phyloP scores from a whole-genome alignment of 64 coral and sea anemone genomes.

The Montipora sp. region DNA sequence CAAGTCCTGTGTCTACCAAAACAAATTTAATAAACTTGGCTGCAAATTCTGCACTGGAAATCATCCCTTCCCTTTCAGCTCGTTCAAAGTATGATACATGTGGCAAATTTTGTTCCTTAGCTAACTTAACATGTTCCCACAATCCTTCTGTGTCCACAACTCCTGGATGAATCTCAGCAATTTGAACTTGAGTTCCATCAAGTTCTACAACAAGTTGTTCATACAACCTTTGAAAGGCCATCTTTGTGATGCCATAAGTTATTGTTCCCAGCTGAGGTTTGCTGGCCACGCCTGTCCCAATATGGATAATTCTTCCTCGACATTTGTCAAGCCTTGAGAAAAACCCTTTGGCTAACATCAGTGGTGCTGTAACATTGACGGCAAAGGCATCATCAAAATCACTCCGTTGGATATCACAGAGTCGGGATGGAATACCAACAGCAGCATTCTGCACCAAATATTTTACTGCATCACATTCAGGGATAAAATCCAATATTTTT shows the following conservation, averaged over 20 bases:
- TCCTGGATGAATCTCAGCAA: slow-evolving; percentile 62
- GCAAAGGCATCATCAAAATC: slow-evolving; percentile 76
- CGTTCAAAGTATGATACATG: slow-evolving; percentile 74
- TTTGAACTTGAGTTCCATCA: slow-evolving; percentile 42
- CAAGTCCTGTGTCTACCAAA: slow-evolving; percentile 38
- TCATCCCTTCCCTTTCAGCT: slow-evolving; percentile 65
- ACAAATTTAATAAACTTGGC: slow-evolving; percentile 81
- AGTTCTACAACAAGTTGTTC: slow-evolving; percentile 71
- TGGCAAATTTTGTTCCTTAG: slow-evolving; percentile 63
- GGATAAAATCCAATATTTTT: slow-evolving; percentile 67
- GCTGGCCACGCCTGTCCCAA: slow-evolving; percentile 59
- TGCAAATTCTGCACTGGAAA: slow-evolving; percentile 50
- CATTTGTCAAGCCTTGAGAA: slow-evolving; percentile 42
- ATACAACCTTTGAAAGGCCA: slow-evolving; percentile 79
- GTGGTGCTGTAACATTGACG: slow-evolving; percentile 78
- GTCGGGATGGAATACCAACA: slow-evolving; percentile 59
- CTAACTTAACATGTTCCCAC: slow-evolving; percentile 76
- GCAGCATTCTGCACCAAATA: slow-evolving; percentile 80
- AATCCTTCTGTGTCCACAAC: slow-evolving; percentile 79
- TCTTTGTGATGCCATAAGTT: slow-evolving; percentile 72
- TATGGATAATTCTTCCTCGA: slow-evolving; percentile 59
- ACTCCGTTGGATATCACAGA: slow-evolving; percentile 48
- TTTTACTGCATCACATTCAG: slow-evolving; percentile 38
- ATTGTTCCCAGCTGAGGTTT: slow-evolving; percentile 64
- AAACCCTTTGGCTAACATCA: slow-evolving; percentile 77